phyloP scores from a whole-genome alignment of 2,797 vertebrate genomes.

The Leptoclinus maculatus region DNA sequence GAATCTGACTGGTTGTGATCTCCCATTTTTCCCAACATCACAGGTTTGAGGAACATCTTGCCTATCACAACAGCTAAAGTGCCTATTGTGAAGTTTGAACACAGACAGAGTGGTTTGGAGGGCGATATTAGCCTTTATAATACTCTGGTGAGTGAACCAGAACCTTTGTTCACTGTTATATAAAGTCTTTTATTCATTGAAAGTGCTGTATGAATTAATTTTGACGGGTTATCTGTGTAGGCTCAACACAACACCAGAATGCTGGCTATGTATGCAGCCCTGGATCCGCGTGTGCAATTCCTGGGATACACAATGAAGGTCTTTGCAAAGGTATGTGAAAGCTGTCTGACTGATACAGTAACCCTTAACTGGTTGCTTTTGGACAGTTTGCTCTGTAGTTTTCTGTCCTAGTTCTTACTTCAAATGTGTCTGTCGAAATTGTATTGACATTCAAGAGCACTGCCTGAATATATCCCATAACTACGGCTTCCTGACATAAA shows the following conservation, averaged over 20 bases:
- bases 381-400: neutral
- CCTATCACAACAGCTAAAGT: conserved; percentile 99
- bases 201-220: neutral
- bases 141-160: conserved; percentile 89
- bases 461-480: neutral
- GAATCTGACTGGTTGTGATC: conserved; percentile 1
- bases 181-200: neutral
- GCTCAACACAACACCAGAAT: conserved; percentile 98
- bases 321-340: conserved; percentile 92
- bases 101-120: conserved; percentile 94
- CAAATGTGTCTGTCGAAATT: neutral
- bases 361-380: neutral
- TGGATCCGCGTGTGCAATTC: conserved; percentile 95
- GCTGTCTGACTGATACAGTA: neutral
- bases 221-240: conserved; percentile 75
- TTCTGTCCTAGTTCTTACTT: neutral
- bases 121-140: conserved; percentile 99
- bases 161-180: neutral
- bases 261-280: conserved; percentile 95
- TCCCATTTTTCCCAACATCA: neutral
- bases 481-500: neutral
- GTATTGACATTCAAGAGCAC: neutral
- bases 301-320: conserved; percentile 99
- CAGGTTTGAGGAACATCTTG: conserved; percentile 98
- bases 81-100: conserved; percentile 99